These are phyloP conservation scores for Tenualosa ilisha DNA, from an alignment of 2,797 vertebrate species.

Conservation along the genomic window DNA sequence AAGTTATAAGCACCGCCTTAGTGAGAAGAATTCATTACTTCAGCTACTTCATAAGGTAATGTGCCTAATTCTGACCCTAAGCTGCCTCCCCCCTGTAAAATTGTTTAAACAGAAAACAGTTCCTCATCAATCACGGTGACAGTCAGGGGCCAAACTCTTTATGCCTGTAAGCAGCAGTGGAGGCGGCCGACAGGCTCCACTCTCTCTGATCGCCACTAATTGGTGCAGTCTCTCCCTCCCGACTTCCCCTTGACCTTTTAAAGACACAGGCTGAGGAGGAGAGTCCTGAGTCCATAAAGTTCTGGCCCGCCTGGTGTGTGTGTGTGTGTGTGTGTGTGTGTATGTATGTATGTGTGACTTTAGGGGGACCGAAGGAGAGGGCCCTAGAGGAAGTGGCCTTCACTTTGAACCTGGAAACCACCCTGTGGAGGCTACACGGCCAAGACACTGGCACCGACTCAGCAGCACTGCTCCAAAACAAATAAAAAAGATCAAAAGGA, in stretches of 20 bases:
- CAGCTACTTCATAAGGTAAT: no score
- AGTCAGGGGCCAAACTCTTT: background rate
- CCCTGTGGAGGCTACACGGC: background rate
- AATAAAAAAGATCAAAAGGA: background rate
- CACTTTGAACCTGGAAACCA: constrained; percentile 8
- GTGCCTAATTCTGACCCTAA: constrained; percentile 3
- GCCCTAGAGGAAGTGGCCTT: background rate
- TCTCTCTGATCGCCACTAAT: background rate
- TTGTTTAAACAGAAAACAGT: constrained; percentile 5
- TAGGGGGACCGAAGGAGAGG: constrained; percentile 17
- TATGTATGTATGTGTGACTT: constrained; percentile 5
- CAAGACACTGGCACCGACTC: background rate
- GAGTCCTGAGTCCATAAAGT: background rate
- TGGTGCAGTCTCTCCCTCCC: background rate
- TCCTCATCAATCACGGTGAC: constrained; percentile 26
- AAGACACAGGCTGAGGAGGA: background rate
- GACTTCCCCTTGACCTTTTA: background rate
- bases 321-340: constrained; percentile 18
- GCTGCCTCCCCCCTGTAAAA: background rate
- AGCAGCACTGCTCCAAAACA: background rate
- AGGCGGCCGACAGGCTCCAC: constrained; percentile 10
- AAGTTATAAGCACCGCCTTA: no score
- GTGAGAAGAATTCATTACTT: no score
- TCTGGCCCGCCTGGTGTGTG: constrained; percentile 20
- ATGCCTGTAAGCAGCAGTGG: background rate